phyloP scores from a whole-genome alignment of 2,113 vertebrate species.

The Rutilus rutilus region DNA sequence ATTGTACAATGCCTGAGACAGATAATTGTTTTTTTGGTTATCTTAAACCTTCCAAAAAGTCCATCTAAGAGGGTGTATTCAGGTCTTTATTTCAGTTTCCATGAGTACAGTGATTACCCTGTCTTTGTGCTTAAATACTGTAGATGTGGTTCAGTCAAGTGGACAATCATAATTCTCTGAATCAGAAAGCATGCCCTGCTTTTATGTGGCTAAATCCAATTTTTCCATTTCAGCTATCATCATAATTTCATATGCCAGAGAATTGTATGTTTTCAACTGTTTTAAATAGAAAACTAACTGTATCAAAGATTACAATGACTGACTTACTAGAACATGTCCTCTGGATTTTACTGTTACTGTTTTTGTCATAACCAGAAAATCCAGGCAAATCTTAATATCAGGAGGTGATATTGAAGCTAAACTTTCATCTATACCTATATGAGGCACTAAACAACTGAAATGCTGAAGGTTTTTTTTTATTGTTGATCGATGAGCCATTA shows the following conservation, averaged over 20 bases:
- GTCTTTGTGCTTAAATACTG: constrained; percentile 4
- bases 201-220: constrained; percentile 46
- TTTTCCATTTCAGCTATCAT: constrained; percentile 16
- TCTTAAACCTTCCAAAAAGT: constrained; percentile 2
- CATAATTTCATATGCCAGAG: neutral
- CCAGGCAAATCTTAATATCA: neutral
- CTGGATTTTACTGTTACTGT: constrained; percentile 34
- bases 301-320: constrained; percentile 28
- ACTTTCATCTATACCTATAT: neutral
- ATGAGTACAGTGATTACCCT: neutral
- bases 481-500: neutral
- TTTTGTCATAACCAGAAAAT: constrained; percentile 14
- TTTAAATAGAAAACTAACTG: constrained; percentile 53
- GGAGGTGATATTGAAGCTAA: neutral
- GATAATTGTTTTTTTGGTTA: neutral
- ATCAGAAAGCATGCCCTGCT: constrained; percentile 45
- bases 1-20: neutral
- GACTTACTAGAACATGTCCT: constrained; percentile 2
- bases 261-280: constrained; percentile 5
- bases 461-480: neutral
- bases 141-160: constrained; percentile 40
- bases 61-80: neutral
- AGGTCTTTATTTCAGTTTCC: neutral
- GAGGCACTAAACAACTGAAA: neutral
- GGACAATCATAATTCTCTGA: constrained; percentile 54